Percentiles rank a stretch among this genome's conserved stretches.
phyloP scores from a whole-genome alignment of 2,797 vertebrate species.

The Rhinatrema bivittatum region DNA sequence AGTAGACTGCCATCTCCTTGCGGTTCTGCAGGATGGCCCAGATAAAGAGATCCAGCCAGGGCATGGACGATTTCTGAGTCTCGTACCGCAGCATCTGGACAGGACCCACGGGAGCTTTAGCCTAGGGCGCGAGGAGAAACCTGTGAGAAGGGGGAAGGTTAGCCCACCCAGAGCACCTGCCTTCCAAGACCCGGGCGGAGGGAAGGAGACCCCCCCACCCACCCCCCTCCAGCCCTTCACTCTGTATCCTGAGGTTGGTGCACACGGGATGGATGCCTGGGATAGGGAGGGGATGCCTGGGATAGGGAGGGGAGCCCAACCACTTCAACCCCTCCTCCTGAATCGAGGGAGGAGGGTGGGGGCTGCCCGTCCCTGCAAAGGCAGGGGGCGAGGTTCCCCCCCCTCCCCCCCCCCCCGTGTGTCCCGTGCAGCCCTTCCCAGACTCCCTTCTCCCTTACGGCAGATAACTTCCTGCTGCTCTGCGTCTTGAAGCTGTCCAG shows the following conservation, averaged over 20 bases:
- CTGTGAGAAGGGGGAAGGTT: no score
- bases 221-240: no score
- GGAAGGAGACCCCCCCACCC: background rate
- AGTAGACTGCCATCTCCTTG: conserved; percentile 75
- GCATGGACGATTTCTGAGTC: conserved; percentile 19
- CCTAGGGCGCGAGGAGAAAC: no score
- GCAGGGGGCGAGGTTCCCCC: background rate
- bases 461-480: conserved; percentile 44
- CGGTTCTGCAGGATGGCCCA: conserved; percentile 84
- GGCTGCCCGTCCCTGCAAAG: background rate
- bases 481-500: conserved; percentile 25
- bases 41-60: conserved; percentile 79
- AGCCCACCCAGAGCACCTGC: no score
- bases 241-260: background rate
- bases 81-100: no score
- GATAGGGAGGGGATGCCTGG: no score
- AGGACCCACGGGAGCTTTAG: no score
- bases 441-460: conserved; percentile 42
- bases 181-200: conserved; percentile 1
- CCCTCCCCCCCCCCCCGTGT: no score
- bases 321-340: background rate
- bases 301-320: background rate
- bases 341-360: background rate
- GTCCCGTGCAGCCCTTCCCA: background rate
- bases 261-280: no score